A percentile compares a stretch with the other conserved stretches of the same genome.
Conservation (phyloP, 1,140 invertebrate species). For the Pogonus chalceus region DNA sequence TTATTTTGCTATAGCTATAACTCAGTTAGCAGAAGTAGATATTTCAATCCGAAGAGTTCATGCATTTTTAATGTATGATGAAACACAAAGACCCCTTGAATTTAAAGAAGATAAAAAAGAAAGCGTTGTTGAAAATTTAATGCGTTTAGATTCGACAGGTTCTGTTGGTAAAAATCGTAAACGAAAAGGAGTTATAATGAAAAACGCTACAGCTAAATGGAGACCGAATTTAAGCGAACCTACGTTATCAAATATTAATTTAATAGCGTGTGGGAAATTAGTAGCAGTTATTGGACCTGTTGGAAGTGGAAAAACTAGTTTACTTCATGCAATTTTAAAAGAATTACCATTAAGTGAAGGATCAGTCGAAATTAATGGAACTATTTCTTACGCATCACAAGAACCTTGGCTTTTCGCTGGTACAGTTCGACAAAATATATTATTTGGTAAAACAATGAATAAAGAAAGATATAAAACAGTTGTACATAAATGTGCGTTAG, state of each 20-base stretch:
- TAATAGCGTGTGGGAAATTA: slow-evolving; percentile 53
- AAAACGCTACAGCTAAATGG: slow-evolving; percentile 52
- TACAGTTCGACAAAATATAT: slow-evolving; percentile 73
- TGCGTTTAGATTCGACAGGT: not conserved
- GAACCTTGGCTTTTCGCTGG: slow-evolving; percentile 80
- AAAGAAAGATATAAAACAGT: slow-evolving; percentile 61
- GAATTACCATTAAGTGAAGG: slow-evolving; percentile 55
- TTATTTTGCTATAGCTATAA: slow-evolving; percentile 49
- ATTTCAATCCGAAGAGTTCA: slow-evolving; percentile 54
- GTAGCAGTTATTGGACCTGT: slow-evolving; percentile 71
- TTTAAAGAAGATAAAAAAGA: slow-evolving; percentile 17
- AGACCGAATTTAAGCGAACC: slow-evolving; percentile 38
- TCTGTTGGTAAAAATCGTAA: not conserved
- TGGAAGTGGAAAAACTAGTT: slow-evolving; percentile 69
- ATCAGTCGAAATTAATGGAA: slow-evolving; percentile 56
- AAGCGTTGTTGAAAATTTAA: slow-evolving; percentile 10
- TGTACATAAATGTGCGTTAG: slow-evolving; percentile 59
- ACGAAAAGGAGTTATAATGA: slow-evolving; percentile 33
- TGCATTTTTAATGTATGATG: slow-evolving; percentile 48
- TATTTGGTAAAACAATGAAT: slow-evolving; percentile 70
- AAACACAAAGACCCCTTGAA: slow-evolving; percentile 23
- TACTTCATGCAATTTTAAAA: slow-evolving; percentile 67
- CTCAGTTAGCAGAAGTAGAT: slow-evolving; percentile 45
- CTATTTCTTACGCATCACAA: slow-evolving; percentile 77
- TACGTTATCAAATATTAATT: slow-evolving; percentile 49